phyloP scores from a whole-genome alignment of 35 echinoderm and acorn worm genomes.

The Lytechinus variegatus region DNA sequence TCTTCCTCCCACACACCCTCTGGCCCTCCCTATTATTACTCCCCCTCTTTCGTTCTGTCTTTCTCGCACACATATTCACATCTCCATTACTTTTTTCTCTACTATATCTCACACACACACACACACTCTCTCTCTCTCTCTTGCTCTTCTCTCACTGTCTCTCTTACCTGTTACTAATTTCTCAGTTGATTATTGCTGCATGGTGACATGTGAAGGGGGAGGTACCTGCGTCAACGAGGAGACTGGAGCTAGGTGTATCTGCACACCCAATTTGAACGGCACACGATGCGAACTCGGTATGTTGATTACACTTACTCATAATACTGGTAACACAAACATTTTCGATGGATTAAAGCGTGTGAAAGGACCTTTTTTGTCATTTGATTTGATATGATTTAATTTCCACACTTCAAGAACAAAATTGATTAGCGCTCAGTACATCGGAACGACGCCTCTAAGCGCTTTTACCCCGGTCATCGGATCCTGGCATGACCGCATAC shows the following conservation, averaged over 20 bases:
- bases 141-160: not conserved
- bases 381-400: too few species aligned
- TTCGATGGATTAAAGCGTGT: too few species aligned
- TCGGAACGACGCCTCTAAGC: too few species aligned
- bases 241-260: not conserved
- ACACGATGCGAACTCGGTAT: not conserved
- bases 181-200: not conserved
- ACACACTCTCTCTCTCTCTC: not conserved
- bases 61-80: not conserved
- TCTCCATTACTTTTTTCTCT: not conserved
- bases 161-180: not conserved
- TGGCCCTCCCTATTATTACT: too few species aligned
- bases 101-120: not conserved
- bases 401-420: too few species aligned
- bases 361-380: too few species aligned
- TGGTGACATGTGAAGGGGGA: not conserved
- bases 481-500: too few species aligned
- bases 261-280: not conserved
- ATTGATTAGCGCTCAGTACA: too few species aligned
- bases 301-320: too few species aligned
- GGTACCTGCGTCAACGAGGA: not conserved
- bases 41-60: not conserved
- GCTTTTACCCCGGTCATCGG: too few species aligned
- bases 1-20: too few species aligned
- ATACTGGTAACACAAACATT: too few species aligned